Percentiles rank a stretch among this genome's conserved stretches.
Evolutionary conservation across 2,888 invertebrate species (phyloP).

Genomic region (Lasioglossum morio): DNA sequence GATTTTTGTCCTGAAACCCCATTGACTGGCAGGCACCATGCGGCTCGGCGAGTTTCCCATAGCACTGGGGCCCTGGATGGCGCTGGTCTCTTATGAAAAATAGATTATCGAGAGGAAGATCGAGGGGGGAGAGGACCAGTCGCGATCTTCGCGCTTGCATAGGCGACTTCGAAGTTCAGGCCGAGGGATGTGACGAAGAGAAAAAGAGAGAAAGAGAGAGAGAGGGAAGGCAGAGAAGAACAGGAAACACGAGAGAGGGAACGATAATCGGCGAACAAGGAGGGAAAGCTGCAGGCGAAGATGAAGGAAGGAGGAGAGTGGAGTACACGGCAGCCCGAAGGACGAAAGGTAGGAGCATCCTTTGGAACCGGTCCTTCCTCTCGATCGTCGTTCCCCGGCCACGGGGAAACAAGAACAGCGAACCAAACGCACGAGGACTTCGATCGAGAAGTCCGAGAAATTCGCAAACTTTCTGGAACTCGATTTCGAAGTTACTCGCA

Average conservation of each 20-base stretch:
- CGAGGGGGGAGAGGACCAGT: conserved; percentile 6
- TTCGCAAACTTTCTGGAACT: conserved; percentile 12
- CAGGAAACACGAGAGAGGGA: conserved; percentile 46
- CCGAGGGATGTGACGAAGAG: conserved; percentile 31
- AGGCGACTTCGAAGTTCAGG: conserved; percentile 46
- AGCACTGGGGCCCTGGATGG: conserved; percentile 53
- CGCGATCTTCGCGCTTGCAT: conserved; percentile 59
- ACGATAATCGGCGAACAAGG: conserved; percentile 44
- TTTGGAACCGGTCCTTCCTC: conserved; percentile 83
- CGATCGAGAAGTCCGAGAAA: not conserved
- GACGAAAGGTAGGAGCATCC: conserved; percentile 81
- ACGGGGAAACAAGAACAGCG: conserved; percentile 67
- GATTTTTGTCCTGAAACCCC: not conserved
- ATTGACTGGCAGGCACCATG: not conserved
- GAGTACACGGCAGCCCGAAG: conserved; percentile 63
- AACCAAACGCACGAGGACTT: conserved; percentile 28
- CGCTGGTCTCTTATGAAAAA: conserved; percentile 71
- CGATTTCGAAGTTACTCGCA: not conserved
- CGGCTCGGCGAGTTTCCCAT: conserved; percentile 70
- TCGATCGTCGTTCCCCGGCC: conserved; percentile 62
- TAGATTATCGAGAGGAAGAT: conserved; percentile 68
- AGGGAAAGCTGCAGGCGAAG: conserved; percentile 24
- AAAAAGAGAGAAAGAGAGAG: conserved; percentile 54
- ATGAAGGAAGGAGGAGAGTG: conserved; percentile 28
- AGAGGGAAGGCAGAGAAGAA: conserved; percentile 42